Percentiles rank a stretch among this genome's conserved stretches.
phyloP scores from a whole-genome alignment of 2,797 vertebrate genomes.

The Gobionotothen gibberifrons region DNA sequence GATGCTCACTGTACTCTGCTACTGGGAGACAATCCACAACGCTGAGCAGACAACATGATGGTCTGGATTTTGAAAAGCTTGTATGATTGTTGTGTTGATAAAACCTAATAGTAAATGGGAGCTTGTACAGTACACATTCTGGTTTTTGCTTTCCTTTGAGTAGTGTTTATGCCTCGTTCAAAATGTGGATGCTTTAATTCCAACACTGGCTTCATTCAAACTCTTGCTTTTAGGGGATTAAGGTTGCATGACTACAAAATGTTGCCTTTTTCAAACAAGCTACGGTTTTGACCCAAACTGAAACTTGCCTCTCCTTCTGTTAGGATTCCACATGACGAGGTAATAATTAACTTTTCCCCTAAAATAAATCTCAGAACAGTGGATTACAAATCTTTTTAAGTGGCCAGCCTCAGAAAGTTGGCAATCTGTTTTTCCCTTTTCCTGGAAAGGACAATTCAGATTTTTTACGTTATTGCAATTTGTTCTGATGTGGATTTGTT shows the following conservation, averaged over 20 bases:
- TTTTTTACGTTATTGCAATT: not conserved
- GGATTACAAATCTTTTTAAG: conserved; percentile 33
- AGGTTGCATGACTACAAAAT: conserved; percentile 27
- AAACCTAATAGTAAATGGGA: not conserved
- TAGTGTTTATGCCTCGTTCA: not conserved
- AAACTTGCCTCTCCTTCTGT: conserved; percentile 26
- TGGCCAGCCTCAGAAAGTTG: conserved; percentile 22
- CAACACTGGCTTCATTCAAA: conserved; percentile 8
- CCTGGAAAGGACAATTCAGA: conserved; percentile 4
- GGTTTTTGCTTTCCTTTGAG: not conserved
- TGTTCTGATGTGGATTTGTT: conserved; percentile 11
- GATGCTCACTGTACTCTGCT: not conserved
- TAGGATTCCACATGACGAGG: conserved; percentile 49
- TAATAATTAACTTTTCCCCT: conserved; percentile 22
- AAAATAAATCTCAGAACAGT: conserved; percentile 25
- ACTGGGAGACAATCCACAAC: not conserved
- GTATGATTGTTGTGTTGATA: not conserved
- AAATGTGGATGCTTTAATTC: conserved; percentile 27
- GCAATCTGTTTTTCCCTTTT: conserved; percentile 16
- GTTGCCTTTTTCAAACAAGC: conserved; percentile 13
- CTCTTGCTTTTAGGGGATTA: conserved; percentile 17
- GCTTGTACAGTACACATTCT: not conserved
- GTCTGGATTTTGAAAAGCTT: not conserved
- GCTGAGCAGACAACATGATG: not conserved
- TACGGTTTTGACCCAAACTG: conserved; percentile 21